These are phyloP conservation scores for Rhinophrynus dorsalis DNA, from an alignment of 2,797 vertebrate genomes.

Conservation along the genomic window DNA sequence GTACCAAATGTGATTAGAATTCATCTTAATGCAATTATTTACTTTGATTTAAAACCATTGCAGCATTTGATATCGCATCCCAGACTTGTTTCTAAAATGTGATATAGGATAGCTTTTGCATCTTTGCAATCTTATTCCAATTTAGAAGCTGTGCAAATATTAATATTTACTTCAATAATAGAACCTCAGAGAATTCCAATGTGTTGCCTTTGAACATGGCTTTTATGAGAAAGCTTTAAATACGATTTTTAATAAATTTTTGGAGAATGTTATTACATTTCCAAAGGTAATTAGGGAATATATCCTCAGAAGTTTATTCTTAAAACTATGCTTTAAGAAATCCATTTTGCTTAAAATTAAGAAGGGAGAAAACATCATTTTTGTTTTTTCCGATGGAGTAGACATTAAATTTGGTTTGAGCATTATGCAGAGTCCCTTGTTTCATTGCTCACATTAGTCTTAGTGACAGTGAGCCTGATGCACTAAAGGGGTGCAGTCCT, in stretches of 20 bases:
- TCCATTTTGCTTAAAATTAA: constrained; percentile 48
- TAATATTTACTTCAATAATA: constrained; percentile 82
- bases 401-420: not conserved
- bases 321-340: constrained; percentile 46
- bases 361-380: not conserved
- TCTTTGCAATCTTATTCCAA: constrained; percentile 84
- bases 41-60: constrained; percentile 75
- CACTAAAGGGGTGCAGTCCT: no score
- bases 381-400: not conserved
- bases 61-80: constrained; percentile 76
- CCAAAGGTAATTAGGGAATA: constrained; percentile 53
- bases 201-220: constrained; percentile 64
- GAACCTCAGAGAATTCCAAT: constrained; percentile 70
- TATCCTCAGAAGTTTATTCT: constrained; percentile 58
- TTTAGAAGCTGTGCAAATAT: constrained; percentile 79
- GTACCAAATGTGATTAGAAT: constrained; percentile 71
- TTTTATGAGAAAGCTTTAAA: constrained; percentile 73
- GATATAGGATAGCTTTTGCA: constrained; percentile 72
- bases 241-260: constrained; percentile 72
- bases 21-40: constrained; percentile 77
- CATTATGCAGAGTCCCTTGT: not conserved
- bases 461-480: not conserved
- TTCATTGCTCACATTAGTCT: not conserved
- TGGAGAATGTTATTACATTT: constrained; percentile 64
- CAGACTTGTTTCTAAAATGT: constrained; percentile 76